Evolutionary conservation across 2,113 vertebrate species (phyloP).

Genomic region (Ariopsis seemanni): DNA sequence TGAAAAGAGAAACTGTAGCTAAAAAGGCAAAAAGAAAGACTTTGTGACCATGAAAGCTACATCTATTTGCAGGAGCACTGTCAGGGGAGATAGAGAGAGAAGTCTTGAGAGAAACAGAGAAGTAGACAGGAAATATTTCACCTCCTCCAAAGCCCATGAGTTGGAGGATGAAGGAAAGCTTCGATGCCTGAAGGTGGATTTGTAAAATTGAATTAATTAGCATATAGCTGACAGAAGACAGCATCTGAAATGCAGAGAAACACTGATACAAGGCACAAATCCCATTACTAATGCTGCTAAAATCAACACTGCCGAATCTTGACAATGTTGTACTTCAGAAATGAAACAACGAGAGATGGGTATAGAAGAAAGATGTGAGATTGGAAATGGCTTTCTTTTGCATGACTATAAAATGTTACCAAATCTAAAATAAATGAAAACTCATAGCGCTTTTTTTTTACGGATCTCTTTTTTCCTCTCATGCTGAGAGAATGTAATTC

Average conservation of each 20-base stretch:
- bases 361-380: background rate
- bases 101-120: background rate
- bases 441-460: background rate
- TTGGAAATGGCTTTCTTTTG: background rate
- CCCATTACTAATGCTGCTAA: constrained; percentile 21
- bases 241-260: constrained; percentile 35
- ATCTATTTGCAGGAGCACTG: constrained; percentile 65
- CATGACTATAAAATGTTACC: background rate
- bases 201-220: constrained; percentile 59
- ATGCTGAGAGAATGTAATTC: too few species aligned
- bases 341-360: background rate
- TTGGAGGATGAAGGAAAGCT: constrained; percentile 45
- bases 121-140: constrained; percentile 54
- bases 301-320: background rate
- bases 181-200: constrained; percentile 62
- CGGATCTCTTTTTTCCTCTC: background rate
- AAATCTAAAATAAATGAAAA: background rate
- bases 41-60: constrained; percentile 68
- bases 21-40: constrained; percentile 46
- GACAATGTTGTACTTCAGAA: constrained; percentile 6
- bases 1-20: constrained; percentile 42
- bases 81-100: constrained; percentile 59
- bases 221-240: constrained; percentile 60
- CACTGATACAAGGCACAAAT: constrained; percentile 46
- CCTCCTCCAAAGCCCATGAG: constrained; percentile 55